phyloP scores from a whole-genome alignment of 2,113 vertebrate genomes.

The Bothrops jararaca region DNA sequence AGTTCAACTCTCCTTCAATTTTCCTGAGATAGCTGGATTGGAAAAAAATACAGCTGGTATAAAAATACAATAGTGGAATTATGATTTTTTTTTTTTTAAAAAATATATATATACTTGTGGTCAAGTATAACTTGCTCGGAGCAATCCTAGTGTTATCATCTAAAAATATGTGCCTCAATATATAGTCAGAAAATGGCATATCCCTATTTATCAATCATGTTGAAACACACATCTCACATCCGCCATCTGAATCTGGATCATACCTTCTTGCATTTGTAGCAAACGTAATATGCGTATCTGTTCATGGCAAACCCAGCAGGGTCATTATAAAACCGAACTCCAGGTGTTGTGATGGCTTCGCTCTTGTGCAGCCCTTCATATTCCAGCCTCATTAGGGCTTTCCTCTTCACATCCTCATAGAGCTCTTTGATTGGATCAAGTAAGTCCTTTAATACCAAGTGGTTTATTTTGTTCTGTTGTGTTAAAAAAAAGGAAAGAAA shows the following conservation, averaged over 20 bases:
- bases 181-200: background rate
- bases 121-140: background rate
- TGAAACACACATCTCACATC: background rate
- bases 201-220: background rate
- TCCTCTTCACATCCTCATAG: slow-evolving; percentile 95
- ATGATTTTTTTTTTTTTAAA: background rate
- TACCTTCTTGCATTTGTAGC: slow-evolving; percentile 99
- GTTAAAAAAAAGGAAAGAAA: slow-evolving; percentile 40
- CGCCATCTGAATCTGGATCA: background rate
- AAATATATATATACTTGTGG: background rate
- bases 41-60: background rate
- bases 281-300: slow-evolving; percentile 98
- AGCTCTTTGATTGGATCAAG: slow-evolving; percentile 98
- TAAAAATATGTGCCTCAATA: background rate
- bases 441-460: slow-evolving; percentile 92
- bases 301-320: slow-evolving; percentile 98
- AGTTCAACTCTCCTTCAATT: background rate
- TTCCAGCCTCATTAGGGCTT: slow-evolving; percentile 95
- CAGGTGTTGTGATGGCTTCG: slow-evolving; percentile 94
- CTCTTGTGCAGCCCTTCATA: slow-evolving; percentile 98
- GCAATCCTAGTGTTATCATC: background rate
- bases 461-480: slow-evolving; percentile 98
- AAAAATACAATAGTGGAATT: background rate
- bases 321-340: slow-evolving; percentile 94
- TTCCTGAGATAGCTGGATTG: background rate